Evolutionary conservation across 2,797 vertebrate species (phyloP).

Genomic region (Amniataba percoides): DNA sequence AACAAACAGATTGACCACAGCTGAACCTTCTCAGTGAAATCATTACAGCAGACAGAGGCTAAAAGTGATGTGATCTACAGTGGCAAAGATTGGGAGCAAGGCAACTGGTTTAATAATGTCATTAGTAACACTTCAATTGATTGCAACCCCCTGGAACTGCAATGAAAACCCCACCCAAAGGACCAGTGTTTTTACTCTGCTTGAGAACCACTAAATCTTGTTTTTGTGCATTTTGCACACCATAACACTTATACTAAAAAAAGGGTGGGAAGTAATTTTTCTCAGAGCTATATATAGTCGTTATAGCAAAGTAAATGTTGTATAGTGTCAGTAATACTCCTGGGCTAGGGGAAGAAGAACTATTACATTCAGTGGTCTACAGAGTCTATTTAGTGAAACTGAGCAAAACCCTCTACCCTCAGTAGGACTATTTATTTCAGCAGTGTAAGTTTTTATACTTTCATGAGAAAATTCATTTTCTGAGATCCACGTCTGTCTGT

Average conservation of each 20-base stretch:
- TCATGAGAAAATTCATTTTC: constrained; percentile 10
- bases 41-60: constrained; percentile 32
- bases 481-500: constrained; percentile 20
- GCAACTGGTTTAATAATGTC: constrained; percentile 43
- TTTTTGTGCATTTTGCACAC: constrained; percentile 11
- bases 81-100: constrained; percentile 30
- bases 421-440: constrained; percentile 11
- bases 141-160: constrained; percentile 21
- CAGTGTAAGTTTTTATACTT: constrained; percentile 30
- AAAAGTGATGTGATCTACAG: constrained; percentile 38
- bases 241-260: neutral
- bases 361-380: constrained; percentile 20
- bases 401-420: constrained; percentile 4
- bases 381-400: constrained; percentile 34
- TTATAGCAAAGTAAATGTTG: constrained; percentile 28
- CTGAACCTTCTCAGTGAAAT: constrained; percentile 37
- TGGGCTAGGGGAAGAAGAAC: constrained; percentile 8
- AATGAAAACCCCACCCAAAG: constrained; percentile 12
- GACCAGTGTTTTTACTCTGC: neutral
- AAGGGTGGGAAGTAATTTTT: neutral
- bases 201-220: neutral
- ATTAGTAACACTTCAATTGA: constrained; percentile 39
- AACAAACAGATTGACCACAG: constrained; percentile 41
- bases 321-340: constrained; percentile 15
- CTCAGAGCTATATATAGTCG: constrained; percentile 3